Conservation (phyloP, 1,140 invertebrate genomes). For the Cyclargus thomasi region DNA sequence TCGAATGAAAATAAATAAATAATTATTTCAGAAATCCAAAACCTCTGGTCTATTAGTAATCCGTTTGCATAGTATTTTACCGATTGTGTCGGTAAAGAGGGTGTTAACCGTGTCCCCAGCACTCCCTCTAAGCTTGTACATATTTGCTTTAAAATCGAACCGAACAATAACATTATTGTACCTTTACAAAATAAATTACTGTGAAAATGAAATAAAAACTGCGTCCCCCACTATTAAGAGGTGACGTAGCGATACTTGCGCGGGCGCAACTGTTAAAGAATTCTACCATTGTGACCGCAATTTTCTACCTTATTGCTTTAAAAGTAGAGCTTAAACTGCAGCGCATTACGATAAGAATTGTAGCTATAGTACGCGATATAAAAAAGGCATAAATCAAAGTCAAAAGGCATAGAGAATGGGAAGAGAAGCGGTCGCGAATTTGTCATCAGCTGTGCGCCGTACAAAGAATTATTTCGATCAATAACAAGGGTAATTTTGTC, state of each 20-base stretch:
- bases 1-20: conserved; percentile 17
- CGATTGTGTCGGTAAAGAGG: conserved; percentile 44
- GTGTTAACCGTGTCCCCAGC: conserved; percentile 58
- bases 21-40: neutral
- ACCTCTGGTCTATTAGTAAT: conserved; percentile 19
- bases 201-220: conserved; percentile 71
- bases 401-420: conserved; percentile 78
- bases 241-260: conserved; percentile 70
- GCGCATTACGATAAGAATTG: conserved; percentile 32
- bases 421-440: conserved; percentile 58
- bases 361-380: conserved; percentile 65
- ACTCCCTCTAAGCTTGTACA: conserved; percentile 52
- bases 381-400: conserved; percentile 77
- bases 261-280: conserved; percentile 49
- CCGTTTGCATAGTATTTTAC: neutral
- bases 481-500: conserved; percentile 74
- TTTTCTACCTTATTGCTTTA: conserved; percentile 27
- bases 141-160: conserved; percentile 71
- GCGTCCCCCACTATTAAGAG: conserved; percentile 69
- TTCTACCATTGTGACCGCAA: conserved; percentile 24
- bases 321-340: conserved; percentile 24
- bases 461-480: conserved; percentile 63
- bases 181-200: conserved; percentile 68
- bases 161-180: conserved; percentile 63
- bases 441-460: conserved; percentile 60